Evolutionary conservation across 2,888 invertebrate species (phyloP).

Genomic region (Macrophya annulata): DNA sequence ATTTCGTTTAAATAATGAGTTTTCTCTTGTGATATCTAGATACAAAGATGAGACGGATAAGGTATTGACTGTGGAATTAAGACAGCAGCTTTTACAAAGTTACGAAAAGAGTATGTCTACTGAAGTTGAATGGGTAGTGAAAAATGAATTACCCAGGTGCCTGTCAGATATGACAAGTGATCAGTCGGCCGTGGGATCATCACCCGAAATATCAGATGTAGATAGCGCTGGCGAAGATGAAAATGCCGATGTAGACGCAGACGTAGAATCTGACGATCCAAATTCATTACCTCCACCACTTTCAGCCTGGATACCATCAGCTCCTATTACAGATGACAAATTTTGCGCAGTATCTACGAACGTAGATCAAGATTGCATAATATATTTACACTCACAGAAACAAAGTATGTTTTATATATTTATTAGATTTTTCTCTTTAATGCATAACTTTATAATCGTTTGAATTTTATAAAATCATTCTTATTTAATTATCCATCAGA

Average conservation of each 20-base stretch:
- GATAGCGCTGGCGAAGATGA: conserved; percentile 57
- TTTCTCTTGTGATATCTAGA: conserved; percentile 57
- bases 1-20: conserved; percentile 9
- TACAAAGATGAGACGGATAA: conserved; percentile 64
- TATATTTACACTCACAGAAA: conserved; percentile 78
- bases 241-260: conserved; percentile 58
- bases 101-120: background rate
- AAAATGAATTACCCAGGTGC: background rate
- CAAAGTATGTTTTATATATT: conserved; percentile 61
- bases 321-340: conserved; percentile 79
- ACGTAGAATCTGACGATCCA: conserved; percentile 58
- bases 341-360: conserved; percentile 85
- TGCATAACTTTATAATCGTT: background rate
- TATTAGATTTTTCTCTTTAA: conserved; percentile 2
- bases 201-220: conserved; percentile 37
- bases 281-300: conserved; percentile 71
- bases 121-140: conserved; percentile 45
- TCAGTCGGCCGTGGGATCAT: conserved; percentile 25
- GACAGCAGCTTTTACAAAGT: conserved; percentile 64
- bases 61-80: conserved; percentile 71
- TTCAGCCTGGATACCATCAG: conserved; percentile 84
- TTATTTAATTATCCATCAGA: conserved; percentile 63
- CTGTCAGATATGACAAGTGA: conserved; percentile 18
- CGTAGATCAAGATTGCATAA: conserved; percentile 81
- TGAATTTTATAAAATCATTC: background rate